phyloP scores from a whole-genome alignment of 1,140 invertebrate genomes.

The Patella vulgata region DNA sequence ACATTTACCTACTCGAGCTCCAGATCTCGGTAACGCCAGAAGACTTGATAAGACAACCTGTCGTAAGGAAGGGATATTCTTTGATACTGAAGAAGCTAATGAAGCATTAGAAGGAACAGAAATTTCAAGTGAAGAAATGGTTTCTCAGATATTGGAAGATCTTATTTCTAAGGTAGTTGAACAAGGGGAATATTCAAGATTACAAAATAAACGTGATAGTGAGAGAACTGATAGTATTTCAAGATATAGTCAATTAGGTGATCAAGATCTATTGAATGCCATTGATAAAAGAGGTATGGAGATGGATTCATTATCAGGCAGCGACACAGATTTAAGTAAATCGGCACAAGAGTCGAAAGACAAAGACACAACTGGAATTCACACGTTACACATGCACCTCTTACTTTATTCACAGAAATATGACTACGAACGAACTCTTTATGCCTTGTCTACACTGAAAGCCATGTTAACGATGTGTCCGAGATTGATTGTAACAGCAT shows the following conservation, averaged over 20 bases:
- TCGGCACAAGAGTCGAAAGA: constrained; percentile 47
- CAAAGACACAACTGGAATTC: constrained; percentile 68
- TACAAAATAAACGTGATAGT: constrained; percentile 1
- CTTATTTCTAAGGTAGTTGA: constrained; percentile 68
- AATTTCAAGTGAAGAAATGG: constrained; percentile 59
- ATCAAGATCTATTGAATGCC: constrained; percentile 51
- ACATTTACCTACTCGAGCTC: constrained; percentile 42
- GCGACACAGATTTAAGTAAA: constrained; percentile 44
- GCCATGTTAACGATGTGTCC: constrained; percentile 80
- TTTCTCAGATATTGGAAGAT: constrained; percentile 72
- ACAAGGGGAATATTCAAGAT: background rate
- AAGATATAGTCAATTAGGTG: constrained; percentile 36
- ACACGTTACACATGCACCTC: constrained; percentile 85
- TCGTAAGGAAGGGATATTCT: constrained; percentile 63
- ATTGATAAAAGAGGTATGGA: constrained; percentile 45
- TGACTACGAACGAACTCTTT: constrained; percentile 80
- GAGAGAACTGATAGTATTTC: constrained; percentile 34
- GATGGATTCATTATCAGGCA: constrained; percentile 51
- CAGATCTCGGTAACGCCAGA: constrained; percentile 42
- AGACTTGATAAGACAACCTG: constrained; percentile 61
- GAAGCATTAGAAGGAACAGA: constrained; percentile 28
- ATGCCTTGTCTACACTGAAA: constrained; percentile 80
- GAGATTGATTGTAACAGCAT: constrained; percentile 77
- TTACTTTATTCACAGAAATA: constrained; percentile 84
- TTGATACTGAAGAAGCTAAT: constrained; percentile 47